Evolutionary conservation across 2,113 vertebrate species (phyloP).

Genomic region (Micronycteris hirsuta): DNA sequence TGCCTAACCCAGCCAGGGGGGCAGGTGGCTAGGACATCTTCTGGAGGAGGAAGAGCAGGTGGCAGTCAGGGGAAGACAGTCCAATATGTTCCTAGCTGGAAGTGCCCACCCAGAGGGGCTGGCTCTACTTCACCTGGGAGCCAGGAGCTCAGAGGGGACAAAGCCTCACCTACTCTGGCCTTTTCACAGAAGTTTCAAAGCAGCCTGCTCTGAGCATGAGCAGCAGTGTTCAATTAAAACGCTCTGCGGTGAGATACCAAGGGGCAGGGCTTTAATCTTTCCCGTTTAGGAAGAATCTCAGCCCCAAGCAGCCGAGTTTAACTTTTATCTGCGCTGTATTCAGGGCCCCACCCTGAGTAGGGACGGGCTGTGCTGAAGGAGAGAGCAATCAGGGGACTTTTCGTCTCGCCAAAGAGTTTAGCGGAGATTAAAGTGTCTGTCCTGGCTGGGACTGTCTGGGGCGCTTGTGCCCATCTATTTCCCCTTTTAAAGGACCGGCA

Average conservation of each 20-base stretch:
- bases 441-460: neutral
- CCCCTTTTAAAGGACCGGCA: neutral
- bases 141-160: accelerated
- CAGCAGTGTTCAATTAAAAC: neutral
- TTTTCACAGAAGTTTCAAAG: neutral
- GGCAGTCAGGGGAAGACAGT: neutral
- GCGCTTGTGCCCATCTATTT: neutral
- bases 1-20: neutral
- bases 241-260: neutral
- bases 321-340: neutral
- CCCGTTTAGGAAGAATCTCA: neutral
- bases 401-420: neutral
- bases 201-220: neutral
- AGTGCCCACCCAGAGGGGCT: neutral
- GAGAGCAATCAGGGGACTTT: neutral
- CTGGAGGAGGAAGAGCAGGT: neutral
- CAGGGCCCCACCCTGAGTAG: neutral
- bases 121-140: neutral
- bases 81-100: neutral
- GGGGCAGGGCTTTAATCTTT: neutral
- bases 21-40: neutral
- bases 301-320: neutral
- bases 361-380: neutral
- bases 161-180: neutral
- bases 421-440: neutral